Evolutionary conservation across 2,888 invertebrate species (phyloP).

Genomic region (Tromatobia lineatoria): DNA sequence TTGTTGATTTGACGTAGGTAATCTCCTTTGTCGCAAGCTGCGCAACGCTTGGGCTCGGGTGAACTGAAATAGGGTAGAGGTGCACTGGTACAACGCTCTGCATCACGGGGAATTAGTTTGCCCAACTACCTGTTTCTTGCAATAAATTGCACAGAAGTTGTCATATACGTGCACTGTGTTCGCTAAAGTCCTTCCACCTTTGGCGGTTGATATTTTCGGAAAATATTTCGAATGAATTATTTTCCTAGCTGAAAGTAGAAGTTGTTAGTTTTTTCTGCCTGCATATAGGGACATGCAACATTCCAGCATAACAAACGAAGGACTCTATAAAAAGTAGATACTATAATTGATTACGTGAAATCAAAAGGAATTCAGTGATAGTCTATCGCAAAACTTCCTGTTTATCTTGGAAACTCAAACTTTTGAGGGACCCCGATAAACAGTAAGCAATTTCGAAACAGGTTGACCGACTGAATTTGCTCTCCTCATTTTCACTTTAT

Average conservation of each 20-base stretch:
- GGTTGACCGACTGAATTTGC: constrained; percentile 1
- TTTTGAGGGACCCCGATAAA: neutral
- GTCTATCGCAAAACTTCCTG: neutral
- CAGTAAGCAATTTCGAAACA: neutral
- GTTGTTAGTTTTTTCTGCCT: neutral
- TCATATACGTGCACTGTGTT: neutral
- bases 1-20: constrained; percentile 70
- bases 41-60: constrained; percentile 23
- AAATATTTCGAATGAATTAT: neutral
- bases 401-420: constrained; percentile 5
- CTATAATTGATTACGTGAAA: neutral
- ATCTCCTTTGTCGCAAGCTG: constrained; percentile 62
- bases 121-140: constrained; percentile 54
- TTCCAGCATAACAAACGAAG: neutral
- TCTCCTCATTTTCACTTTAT: neutral
- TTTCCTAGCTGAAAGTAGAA: neutral
- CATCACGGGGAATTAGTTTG: constrained; percentile 47
- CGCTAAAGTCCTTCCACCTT: neutral
- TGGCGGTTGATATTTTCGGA: neutral
- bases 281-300: too few species aligned
- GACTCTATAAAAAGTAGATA: neutral
- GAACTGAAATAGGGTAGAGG: neutral
- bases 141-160: constrained; percentile 31
- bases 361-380: neutral
- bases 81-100: neutral